Evolutionary conservation across 2,113 vertebrate species (phyloP), one percentile per base, ranked within the genome.

Genomic region (Phoxinus phoxinus): DNA sequence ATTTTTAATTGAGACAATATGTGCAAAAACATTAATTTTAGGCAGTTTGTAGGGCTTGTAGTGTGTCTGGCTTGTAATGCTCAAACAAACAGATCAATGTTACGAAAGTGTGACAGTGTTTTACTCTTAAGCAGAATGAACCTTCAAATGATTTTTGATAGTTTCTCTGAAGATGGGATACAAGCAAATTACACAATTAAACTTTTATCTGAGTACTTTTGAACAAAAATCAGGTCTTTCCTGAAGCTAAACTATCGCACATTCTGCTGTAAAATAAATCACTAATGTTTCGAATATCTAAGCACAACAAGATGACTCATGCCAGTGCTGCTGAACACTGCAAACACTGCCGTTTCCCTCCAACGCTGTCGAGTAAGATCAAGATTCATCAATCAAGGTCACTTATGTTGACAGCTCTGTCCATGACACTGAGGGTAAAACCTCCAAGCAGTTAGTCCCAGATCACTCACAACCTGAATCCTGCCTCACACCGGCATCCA

Each of bases 401-500:
- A 79, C 76, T 79, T 44, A 61, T 17, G 56, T 41, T 79, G 76
- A 79, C 35, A 25, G 25, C n/a, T 53, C n/a, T 53, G 56, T 65
- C 83, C 76, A 27, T 78, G 84, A 78, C 84, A 79, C 30, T 1
- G 73, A 41, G 74, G 30, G 46, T 85, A 85, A 56, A 85, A 78
- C 74, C 73, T 65, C 48, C 61, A 27, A 67, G 59, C 74, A 41
- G 59, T 51, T 56, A 65, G 74, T 51, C 82, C 30, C 23, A 67
- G 51, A 78, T 85, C 61, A 51, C 76, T 85, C 74, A 78, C 63
- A 71, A 85, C 74, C 74, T 71, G 59, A 85, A 74, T 74, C 46
- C 75, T 56, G 74, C 77, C 73, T 78, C 75, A 69, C 65, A 56
- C 4, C 37, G 3, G 65, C 61, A 65, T 77, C 84, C 48, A 79